Percentiles rank a stretch among this genome's conserved stretches.
Evolutionary conservation across 2,888 invertebrate species (phyloP).

Genomic region (Pterobdella sp.): DNA sequence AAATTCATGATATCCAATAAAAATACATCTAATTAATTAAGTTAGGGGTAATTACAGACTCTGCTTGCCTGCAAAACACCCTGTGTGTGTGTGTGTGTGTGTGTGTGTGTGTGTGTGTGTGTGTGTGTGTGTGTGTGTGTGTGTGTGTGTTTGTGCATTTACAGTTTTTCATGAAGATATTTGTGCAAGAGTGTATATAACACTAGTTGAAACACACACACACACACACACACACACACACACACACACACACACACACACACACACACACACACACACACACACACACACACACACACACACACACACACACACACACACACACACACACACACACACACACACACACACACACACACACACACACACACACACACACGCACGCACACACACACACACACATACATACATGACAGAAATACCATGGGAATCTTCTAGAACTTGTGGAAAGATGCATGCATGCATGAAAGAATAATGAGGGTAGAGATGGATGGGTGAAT

Average conservation of each 20-base stretch:
- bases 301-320: conserved; percentile 31
- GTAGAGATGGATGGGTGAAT: neutral
- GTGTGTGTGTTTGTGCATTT: neutral
- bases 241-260: conserved; percentile 22
- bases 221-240: conserved; percentile 19
- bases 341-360: conserved; percentile 28
- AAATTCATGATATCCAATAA: no score
- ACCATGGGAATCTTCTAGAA: no score
- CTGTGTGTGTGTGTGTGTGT: conserved; percentile 17
- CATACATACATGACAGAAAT: neutral
- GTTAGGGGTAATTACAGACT: no score
- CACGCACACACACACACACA: conserved; percentile 29
- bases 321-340: conserved; percentile 33
- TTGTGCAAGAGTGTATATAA: neutral
- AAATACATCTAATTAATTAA: no score
- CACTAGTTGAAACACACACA: neutral
- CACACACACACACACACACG: conserved; percentile 30
- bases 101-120: conserved; percentile 15
- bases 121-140: neutral
- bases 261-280: conserved; percentile 26
- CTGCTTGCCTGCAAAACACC: no score
- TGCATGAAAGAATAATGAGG: neutral
- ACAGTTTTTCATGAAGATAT: neutral
- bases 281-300: conserved; percentile 29
- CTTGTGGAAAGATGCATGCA: no score